Conservation (phyloP, 2,113 vertebrate species). For the Thunnus thynnus region DNA sequence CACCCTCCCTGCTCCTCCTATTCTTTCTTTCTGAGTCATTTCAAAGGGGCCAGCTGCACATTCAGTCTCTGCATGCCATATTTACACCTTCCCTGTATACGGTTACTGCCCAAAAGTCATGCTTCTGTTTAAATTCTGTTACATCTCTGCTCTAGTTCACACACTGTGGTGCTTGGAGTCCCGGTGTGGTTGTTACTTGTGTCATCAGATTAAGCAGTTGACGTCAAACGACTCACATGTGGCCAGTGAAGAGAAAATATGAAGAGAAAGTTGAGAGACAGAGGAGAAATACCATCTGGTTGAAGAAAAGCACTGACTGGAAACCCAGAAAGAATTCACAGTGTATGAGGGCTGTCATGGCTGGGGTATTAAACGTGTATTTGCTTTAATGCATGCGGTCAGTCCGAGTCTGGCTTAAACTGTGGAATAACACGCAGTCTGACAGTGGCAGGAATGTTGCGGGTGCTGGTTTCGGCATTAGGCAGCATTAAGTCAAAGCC, state of each 20-base stretch:
- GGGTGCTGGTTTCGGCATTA: conserved; percentile 78
- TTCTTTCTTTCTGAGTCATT: conserved; percentile 12
- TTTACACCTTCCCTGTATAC: conserved; percentile 35
- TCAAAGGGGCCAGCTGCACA: conserved; percentile 43
- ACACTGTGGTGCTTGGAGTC: not conserved
- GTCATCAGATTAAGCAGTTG: conserved; percentile 24
- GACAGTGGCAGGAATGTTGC: conserved; percentile 79
- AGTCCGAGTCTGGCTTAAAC: conserved; percentile 63
- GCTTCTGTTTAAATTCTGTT: conserved; percentile 29
- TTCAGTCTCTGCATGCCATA: conserved; percentile 35
- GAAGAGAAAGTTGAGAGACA: not conserved
- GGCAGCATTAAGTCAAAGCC: conserved; percentile 80
- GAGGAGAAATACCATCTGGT: conserved; percentile 48
- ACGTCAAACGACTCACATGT: conserved; percentile 30
- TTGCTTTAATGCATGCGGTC: conserved; percentile 75
- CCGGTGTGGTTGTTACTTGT: conserved; percentile 19
- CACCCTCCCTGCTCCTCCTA: not conserved
- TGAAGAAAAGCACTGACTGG: conserved; percentile 47
- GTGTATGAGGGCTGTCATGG: conserved; percentile 58
- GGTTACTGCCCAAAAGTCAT: conserved; percentile 27
- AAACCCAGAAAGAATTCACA: conserved; percentile 68
- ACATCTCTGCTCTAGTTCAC: conserved; percentile 40
- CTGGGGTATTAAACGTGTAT: conserved; percentile 66
- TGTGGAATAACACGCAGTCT: conserved; percentile 70
- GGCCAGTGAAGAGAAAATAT: conserved; percentile 5